Conservation (phyloP, 1,140 invertebrate genomes). For the Maconellicoccus hirsutus region DNA sequence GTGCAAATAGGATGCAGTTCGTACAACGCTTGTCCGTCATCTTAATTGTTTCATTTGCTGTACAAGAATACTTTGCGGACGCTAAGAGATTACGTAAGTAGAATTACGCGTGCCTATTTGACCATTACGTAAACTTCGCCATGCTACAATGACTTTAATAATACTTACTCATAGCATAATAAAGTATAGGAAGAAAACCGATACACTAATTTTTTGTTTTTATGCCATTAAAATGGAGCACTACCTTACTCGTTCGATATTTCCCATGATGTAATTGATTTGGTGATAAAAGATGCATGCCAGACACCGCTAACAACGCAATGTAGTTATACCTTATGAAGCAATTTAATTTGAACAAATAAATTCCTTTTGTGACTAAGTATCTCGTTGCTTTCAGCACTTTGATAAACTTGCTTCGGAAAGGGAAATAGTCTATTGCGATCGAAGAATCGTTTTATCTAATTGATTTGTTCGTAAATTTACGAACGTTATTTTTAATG, state of each 20-base stretch:
- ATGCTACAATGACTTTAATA: constrained; percentile 15
- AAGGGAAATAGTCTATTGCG: too few species aligned
- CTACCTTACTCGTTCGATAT: background rate
- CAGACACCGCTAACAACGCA: too few species aligned
- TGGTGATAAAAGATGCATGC: too few species aligned
- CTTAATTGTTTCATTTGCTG: background rate
- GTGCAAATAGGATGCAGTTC: constrained; percentile 15
- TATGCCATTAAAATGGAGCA: background rate
- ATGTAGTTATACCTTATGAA: background rate
- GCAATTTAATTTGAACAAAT: background rate
- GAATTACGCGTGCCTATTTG: background rate
- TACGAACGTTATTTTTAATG: too few species aligned
- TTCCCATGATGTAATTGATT: too few species aligned
- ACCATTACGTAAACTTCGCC: background rate
- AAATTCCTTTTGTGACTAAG: too few species aligned
- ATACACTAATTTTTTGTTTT: background rate
- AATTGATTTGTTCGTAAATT: too few species aligned
- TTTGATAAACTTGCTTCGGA: too few species aligned
- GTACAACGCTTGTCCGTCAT: constrained; percentile 2
- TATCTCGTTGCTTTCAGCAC: too few species aligned
- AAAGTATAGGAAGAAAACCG: background rate
- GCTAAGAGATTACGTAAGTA: constrained; percentile 21
- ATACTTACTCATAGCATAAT: too few species aligned
- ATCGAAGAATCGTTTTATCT: too few species aligned
- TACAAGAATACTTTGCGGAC: constrained; percentile 3